Conservation (phyloP, 2,888 invertebrate genomes). For the Rapana venosa region DNA sequence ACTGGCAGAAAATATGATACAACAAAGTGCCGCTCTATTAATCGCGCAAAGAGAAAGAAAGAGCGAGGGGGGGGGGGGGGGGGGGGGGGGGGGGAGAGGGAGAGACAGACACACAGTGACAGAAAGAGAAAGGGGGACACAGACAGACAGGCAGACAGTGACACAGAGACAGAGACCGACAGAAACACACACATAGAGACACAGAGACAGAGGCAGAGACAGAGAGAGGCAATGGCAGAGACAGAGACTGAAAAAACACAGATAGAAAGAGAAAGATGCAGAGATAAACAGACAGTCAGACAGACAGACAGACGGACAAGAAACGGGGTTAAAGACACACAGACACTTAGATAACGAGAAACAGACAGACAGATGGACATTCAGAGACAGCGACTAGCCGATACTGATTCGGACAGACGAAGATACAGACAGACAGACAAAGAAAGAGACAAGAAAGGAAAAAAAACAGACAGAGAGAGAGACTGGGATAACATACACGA, state of each 20-base stretch:
- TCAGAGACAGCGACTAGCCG: neutral
- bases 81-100: neutral
- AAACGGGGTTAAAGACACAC: neutral
- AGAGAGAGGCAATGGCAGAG: neutral
- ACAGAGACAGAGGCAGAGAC: neutral
- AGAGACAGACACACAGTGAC: neutral
- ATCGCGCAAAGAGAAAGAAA: neutral
- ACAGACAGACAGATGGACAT: neutral
- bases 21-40: too few relatives aligned
- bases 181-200: neutral
- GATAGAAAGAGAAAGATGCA: neutral
- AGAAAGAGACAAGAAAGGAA: neutral
- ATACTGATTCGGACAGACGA: neutral
- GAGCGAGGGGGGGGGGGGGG: neutral
- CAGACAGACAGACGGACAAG: neutral
- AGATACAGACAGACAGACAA: neutral
- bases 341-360: neutral
- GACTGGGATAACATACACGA: neutral
- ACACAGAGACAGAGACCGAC: neutral
- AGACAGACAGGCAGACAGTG: slow-evolving; percentile 2
- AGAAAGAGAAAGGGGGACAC: neutral
- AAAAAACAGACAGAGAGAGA: neutral
- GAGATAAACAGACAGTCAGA: neutral
- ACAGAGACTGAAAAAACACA: slow-evolving; percentile 16
- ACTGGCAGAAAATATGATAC: too few relatives aligned